phyloP scores from a whole-genome alignment of 2,797 vertebrate species.

The Myiotriccus ornatus region DNA sequence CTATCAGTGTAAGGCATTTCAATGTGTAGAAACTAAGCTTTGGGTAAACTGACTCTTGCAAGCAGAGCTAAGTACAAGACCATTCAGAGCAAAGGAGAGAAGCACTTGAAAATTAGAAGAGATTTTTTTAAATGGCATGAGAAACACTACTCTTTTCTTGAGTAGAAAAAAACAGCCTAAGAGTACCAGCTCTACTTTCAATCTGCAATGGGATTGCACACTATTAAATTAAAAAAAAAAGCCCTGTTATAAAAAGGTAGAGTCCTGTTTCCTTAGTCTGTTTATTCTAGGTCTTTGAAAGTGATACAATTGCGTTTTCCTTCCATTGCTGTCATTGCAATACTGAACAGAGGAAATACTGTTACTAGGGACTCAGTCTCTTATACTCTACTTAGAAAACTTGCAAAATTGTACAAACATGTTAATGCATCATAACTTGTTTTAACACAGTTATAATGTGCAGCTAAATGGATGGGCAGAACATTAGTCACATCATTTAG shows the following conservation, averaged over 20 bases:
- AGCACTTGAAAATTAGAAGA: neutral
- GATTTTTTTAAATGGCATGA: neutral
- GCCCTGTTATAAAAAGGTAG: neutral
- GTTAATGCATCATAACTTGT: neutral
- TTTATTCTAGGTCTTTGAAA: neutral
- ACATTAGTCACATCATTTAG: neutral
- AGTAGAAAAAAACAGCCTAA: neutral
- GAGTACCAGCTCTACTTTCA: neutral
- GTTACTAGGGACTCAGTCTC: neutral
- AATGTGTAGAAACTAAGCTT: neutral
- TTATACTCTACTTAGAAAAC: neutral
- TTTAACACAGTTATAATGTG: neutral
- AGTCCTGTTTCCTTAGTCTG: neutral
- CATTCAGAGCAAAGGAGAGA: neutral
- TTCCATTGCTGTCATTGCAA: neutral
- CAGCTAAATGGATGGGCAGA: neutral
- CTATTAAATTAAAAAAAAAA: neutral
- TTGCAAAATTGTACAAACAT: neutral
- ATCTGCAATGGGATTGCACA: fast-evolving
- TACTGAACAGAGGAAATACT: neutral
- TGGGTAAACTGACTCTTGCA: neutral
- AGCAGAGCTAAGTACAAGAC: neutral
- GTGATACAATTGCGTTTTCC: neutral
- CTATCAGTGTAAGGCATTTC: neutral
- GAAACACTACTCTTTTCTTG: neutral